A percentile compares a stretch with the other conserved stretches of the same genome.
Evolutionary conservation across 1,140 invertebrate species (phyloP).

Genomic region (Mizuhopecten yessoensis): DNA sequence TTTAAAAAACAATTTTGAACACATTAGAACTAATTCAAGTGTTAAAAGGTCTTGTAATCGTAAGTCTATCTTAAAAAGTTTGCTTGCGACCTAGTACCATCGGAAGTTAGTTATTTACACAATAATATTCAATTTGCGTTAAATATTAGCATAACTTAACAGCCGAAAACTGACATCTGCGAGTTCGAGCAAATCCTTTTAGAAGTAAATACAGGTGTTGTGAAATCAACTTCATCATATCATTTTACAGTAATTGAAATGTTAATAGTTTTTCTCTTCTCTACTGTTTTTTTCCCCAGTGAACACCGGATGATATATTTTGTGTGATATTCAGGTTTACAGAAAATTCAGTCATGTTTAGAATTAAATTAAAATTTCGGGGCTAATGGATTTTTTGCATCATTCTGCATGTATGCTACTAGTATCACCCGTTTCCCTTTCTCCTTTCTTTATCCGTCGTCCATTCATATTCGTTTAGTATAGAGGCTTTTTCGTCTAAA

Average conservation of each 20-base stretch:
- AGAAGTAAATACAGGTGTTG: too few relatives aligned
- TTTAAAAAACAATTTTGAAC: not conserved
- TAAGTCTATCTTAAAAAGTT: not conserved
- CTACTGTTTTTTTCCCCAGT: not conserved
- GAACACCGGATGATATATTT: not conserved
- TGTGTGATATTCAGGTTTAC: too few relatives aligned
- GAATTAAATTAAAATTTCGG: too few relatives aligned
- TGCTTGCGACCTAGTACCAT: not conserved
- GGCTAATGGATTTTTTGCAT: too few relatives aligned
- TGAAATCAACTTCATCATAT: not conserved
- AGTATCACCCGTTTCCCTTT: too few relatives aligned
- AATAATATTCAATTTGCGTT: not conserved
- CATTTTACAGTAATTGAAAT: not conserved
- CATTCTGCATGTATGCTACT: too few relatives aligned
- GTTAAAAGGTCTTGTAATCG: not conserved
- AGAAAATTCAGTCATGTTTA: too few relatives aligned
- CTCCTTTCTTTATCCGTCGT: too few relatives aligned
- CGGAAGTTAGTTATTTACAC: not conserved
- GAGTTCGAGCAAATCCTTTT: not conserved
- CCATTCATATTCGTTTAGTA: too few relatives aligned
- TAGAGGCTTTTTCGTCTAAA: too few relatives aligned
- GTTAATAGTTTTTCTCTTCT: not conserved
- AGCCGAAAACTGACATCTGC: constrained; percentile 2
- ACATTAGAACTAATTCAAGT: not conserved
- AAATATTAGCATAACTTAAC: not conserved